Evolutionary conservation across 1,140 invertebrate genomes (phyloP).

Genomic region (Habropoda laboriosa): DNA sequence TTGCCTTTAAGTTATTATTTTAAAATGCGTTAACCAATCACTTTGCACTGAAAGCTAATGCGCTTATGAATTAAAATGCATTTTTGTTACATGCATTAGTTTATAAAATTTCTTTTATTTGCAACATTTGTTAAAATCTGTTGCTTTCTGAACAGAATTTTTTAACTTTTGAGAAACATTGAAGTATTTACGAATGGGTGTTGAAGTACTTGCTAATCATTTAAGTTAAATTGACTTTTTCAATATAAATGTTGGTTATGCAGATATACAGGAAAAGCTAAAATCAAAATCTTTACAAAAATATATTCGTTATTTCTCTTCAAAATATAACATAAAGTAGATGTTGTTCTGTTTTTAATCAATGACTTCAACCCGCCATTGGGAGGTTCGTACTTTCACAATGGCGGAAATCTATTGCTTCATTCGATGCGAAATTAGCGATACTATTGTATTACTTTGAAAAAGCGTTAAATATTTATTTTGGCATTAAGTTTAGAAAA

Average conservation of each 20-base stretch:
- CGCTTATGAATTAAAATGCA: background rate
- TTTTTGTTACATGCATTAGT: background rate
- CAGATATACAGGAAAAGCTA: background rate
- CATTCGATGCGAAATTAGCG: background rate
- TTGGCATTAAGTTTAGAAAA: background rate
- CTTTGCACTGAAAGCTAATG: background rate
- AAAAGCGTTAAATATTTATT: background rate
- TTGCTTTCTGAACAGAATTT: background rate
- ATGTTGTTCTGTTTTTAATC: background rate
- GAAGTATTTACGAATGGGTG: background rate
- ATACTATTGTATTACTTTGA: background rate
- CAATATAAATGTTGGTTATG: background rate
- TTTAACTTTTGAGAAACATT: background rate
- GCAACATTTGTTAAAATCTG: background rate
- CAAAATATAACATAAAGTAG: background rate
- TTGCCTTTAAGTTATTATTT: background rate
- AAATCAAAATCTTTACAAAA: background rate
- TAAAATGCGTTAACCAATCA: background rate
- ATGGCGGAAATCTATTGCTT: slow-evolving; percentile 18
- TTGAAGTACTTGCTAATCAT: background rate
- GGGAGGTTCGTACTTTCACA: slow-evolving; percentile 14
- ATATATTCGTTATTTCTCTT: background rate
- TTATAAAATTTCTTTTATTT: too few relatives aligned
- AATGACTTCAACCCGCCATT: slow-evolving; percentile 12
- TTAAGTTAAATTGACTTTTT: background rate